These are phyloP conservation scores for Raja brachyura DNA, from an alignment of 2,113 vertebrate species.

Conservation along the genomic window DNA sequence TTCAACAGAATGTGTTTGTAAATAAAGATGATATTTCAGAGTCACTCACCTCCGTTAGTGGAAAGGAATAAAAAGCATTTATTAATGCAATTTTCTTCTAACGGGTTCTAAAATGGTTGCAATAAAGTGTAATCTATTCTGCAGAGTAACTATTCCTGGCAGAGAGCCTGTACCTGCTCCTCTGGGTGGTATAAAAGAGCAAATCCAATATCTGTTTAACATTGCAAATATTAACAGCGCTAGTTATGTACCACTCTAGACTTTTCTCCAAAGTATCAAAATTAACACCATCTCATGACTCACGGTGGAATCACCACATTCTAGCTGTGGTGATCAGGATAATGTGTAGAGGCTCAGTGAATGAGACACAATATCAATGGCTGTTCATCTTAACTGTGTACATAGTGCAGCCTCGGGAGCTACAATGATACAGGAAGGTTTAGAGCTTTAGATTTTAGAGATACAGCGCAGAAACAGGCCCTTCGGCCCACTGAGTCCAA, in stretches of 20 bases:
- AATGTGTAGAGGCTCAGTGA: not conserved
- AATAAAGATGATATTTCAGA: not conserved
- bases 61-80: conserved; percentile 1
- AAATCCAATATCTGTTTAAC: conserved; percentile 10
- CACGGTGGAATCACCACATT: not conserved
- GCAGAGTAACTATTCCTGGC: conserved; percentile 20
- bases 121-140: conserved; percentile 27
- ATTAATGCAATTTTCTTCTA: not conserved
- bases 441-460: no score
- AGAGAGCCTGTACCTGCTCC: not conserved
- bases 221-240: not conserved
- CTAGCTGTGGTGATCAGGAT: not conserved
- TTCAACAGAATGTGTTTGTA: not conserved
- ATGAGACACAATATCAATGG: not conserved
- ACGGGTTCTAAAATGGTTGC: not conserved
- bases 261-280: not conserved
- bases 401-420: not conserved
- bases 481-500: no score
- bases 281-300: not conserved
- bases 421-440: no score
- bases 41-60: not conserved
- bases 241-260: not conserved
- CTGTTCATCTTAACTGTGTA: not conserved
- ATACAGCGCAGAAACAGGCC: no score
- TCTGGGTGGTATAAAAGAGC: not conserved